Evolutionary conservation across 2,113 vertebrate genomes (phyloP).

Genomic region (Vanacampus margaritifer): DNA sequence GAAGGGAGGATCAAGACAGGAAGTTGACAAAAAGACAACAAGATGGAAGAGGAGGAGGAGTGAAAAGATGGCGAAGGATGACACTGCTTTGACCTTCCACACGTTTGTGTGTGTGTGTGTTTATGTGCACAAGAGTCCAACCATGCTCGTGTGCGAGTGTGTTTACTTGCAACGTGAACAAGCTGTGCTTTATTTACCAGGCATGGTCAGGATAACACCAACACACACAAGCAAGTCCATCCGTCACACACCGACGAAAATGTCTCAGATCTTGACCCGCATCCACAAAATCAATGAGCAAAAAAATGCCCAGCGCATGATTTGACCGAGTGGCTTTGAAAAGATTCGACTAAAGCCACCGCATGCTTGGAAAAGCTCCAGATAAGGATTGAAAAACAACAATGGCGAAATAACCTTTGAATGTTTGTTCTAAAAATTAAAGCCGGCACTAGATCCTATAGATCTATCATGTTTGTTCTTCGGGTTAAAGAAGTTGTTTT

Average conservation of each 20-base stretch:
- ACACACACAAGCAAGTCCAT: constrained; percentile 41
- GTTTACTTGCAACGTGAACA: constrained; percentile 32
- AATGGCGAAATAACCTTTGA: constrained; percentile 8
- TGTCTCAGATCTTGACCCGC: constrained; percentile 16
- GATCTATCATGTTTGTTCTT: no score
- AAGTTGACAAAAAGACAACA: constrained; percentile 47
- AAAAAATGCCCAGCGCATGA: constrained; percentile 24
- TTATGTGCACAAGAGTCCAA: not conserved
- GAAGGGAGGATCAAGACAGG: constrained; percentile 41
- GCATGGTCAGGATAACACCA: constrained; percentile 26
- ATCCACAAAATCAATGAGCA: constrained; percentile 42
- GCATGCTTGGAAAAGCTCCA: constrained; percentile 3
- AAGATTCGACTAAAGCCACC: not conserved
- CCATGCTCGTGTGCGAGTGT: not conserved
- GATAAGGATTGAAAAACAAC: not conserved
- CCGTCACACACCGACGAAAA: constrained; percentile 3
- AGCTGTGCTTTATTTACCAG: constrained; percentile 43
- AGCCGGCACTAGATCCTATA: no score
- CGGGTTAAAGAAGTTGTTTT: no score
- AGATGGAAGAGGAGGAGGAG: constrained; percentile 22
- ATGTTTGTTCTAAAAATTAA: not conserved
- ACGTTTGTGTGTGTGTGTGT: constrained; percentile 24
- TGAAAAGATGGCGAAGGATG: constrained; percentile 36
- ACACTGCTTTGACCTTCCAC: constrained; percentile 63
- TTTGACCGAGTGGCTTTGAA: constrained; percentile 18